Evolutionary conservation across 1,140 invertebrate species (phyloP).

Genomic region (Drosophila grimshawi): DNA sequence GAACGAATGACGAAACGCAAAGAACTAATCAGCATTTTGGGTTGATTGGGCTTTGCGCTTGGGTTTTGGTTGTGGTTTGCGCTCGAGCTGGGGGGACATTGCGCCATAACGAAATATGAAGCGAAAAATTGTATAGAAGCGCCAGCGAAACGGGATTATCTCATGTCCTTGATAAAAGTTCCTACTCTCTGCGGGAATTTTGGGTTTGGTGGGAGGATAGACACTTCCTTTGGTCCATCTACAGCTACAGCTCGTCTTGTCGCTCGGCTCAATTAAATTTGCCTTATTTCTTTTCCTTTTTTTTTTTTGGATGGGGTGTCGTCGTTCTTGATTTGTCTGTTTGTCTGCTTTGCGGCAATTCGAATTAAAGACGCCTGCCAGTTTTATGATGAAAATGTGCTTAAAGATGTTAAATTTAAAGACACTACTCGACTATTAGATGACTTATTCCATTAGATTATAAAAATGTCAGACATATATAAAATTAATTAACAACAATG

Average conservation of each 20-base stretch:
- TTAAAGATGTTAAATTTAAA: slow-evolving; percentile 44
- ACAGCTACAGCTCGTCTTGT: slow-evolving; percentile 9
- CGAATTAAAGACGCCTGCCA: slow-evolving; percentile 48
- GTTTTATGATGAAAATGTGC: slow-evolving; percentile 55
- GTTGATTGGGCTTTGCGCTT: slow-evolving; percentile 1
- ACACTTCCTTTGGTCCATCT: slow-evolving; percentile 2
- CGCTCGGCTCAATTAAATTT: slow-evolving; percentile 63
- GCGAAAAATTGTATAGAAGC: slow-evolving; percentile 12
- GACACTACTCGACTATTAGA: too few species aligned
- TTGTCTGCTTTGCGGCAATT: slow-evolving; percentile 31
- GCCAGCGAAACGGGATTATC: slow-evolving; percentile 54
- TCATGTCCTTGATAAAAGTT: slow-evolving; percentile 53
- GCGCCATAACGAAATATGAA: slow-evolving; percentile 32
- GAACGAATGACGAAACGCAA: slow-evolving; percentile 39
- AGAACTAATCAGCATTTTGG: slow-evolving; percentile 28
- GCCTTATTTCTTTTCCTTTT: slow-evolving; percentile 57
- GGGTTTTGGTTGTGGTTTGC: not conserved
- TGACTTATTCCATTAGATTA: too few species aligned
- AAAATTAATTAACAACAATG: too few species aligned
- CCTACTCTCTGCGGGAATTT: slow-evolving; percentile 29
- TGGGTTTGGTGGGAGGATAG: not conserved
- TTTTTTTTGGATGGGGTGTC: not conserved
- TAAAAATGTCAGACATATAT: too few species aligned
- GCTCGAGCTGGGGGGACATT: not conserved
- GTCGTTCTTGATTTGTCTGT: slow-evolving; percentile 36